Evolutionary conservation across 2,797 vertebrate species (phyloP).

Genomic region (Tauraco hartlaubi): DNA sequence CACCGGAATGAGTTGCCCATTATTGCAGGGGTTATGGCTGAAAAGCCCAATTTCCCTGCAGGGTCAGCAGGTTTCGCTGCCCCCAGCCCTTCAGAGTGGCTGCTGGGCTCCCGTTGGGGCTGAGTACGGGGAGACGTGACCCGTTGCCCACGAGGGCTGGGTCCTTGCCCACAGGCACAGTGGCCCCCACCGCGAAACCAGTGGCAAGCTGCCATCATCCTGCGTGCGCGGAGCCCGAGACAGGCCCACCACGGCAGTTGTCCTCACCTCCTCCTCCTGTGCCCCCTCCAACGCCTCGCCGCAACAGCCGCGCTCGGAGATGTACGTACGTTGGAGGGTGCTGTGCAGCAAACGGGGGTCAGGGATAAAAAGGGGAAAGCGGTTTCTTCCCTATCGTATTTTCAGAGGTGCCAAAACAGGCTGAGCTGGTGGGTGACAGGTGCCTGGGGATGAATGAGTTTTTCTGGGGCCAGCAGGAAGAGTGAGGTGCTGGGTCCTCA

Average conservation of each 20-base stretch:
- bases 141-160: fast-evolving
- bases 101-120: neutral
- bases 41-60: neutral
- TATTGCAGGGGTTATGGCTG: neutral
- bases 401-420: neutral
- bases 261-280: neutral
- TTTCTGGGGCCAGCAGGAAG: neutral
- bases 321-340: fast-evolving
- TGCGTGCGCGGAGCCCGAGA: fast-evolving
- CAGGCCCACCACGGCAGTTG: fast-evolving
- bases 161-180: neutral
- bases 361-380: neutral
- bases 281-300: fast-evolving
- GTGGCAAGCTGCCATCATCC: neutral
- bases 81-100: fast-evolving
- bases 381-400: neutral
- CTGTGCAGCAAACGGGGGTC: neutral
- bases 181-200: neutral
- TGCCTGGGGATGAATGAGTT: neutral
- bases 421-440: neutral
- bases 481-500: neutral
- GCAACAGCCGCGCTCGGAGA: fast-evolving
- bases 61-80: neutral
- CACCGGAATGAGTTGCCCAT: conserved; percentile 13
- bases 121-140: neutral